These are phyloP conservation scores for Odontocolon sp. DNA, from an alignment of 2,888 invertebrate genomes.

Conservation along the genomic window DNA sequence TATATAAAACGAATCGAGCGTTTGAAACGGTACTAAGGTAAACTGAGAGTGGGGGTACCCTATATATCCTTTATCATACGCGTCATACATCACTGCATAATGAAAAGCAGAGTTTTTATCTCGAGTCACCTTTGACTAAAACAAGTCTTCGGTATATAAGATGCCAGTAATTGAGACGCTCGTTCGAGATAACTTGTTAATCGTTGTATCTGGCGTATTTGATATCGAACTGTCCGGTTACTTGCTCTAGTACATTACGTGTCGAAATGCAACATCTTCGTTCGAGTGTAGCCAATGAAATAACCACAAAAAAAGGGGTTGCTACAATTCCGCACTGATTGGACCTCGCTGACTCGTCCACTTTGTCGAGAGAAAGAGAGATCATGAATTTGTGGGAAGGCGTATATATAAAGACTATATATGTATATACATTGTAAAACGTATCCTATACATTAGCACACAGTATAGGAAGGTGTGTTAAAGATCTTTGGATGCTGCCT, in stretches of 20 bases:
- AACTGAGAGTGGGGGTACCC: too few relatives aligned
- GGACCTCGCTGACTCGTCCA: constrained; percentile 65
- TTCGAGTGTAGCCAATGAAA: constrained; percentile 1
- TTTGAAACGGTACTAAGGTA: too few relatives aligned
- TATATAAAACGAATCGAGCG: too few relatives aligned
- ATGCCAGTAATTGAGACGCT: not conserved
- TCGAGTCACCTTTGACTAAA: too few relatives aligned
- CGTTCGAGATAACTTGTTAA: not conserved
- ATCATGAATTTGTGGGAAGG: too few relatives aligned
- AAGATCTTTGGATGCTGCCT: constrained; percentile 45
- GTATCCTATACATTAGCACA: constrained; percentile 17
- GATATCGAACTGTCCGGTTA: not conserved
- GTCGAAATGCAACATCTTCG: constrained; percentile 21
- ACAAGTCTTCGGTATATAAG: too few relatives aligned
- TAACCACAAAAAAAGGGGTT: constrained; percentile 49
- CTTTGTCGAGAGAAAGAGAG: constrained; percentile 58
- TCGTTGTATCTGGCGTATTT: not conserved
- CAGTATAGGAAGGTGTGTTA: constrained; percentile 42
- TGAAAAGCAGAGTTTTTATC: too few relatives aligned
- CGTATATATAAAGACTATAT: constrained; percentile 11
- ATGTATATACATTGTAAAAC: constrained; percentile 3
- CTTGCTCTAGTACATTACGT: constrained; percentile 18
- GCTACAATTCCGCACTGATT: constrained; percentile 68
- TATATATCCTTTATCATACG: too few relatives aligned
- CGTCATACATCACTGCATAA: too few relatives aligned